Base-by-base conservation (phyloP, 1,140 invertebrate genomes). In the Procambarus clarkii region DNA sequence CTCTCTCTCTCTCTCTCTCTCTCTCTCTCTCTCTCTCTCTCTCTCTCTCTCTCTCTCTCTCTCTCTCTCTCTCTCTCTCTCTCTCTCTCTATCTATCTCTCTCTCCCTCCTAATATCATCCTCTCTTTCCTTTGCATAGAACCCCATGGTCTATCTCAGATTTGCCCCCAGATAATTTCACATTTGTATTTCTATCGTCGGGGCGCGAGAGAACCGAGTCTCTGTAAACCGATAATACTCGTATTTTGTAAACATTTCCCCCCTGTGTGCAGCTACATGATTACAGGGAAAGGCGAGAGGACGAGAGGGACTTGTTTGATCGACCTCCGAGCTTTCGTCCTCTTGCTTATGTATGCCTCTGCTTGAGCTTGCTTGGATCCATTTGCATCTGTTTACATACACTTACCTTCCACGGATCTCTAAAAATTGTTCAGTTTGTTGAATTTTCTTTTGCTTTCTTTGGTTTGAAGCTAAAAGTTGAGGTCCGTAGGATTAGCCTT, bases 111-210 rank as follows among this genome's bases (percentile, higher is more conserved):
- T 58, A 48, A 58, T n/a, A 9, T n/a, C 54, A 18, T 44, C 21
- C 24, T 13, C 48, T 87, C 54, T 46, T 9, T 87, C 50, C 60
- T 24, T 45, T 24, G 21, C 60, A 44, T 45, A 50, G 46, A 34
- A 44, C 8, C 24, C 64, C 54, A 89, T 89, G 64, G 58, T 89
- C 46, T 54, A 74, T 82, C 78, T 58, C 79, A 82, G 79, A 58
- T 89, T 74, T 34, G 8, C 78, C 79, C 79, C 13, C 46, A 15
- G 46, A 58, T 79, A 87, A 87, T 87, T 64, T 87, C 85, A 24
- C 85, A 87, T 87, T 87, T 87, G 85, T 87, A 87, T 79, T 87
- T 87, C 74, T 87, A 87, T 87, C 85, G 85, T 54, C 46, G 24
- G 85, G 85, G 85, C 79, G 76, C 76, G 85, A 87, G 85, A 87